phyloP scores from a whole-genome alignment of 2,888 invertebrate genomes.

The Nudaria mundana region DNA sequence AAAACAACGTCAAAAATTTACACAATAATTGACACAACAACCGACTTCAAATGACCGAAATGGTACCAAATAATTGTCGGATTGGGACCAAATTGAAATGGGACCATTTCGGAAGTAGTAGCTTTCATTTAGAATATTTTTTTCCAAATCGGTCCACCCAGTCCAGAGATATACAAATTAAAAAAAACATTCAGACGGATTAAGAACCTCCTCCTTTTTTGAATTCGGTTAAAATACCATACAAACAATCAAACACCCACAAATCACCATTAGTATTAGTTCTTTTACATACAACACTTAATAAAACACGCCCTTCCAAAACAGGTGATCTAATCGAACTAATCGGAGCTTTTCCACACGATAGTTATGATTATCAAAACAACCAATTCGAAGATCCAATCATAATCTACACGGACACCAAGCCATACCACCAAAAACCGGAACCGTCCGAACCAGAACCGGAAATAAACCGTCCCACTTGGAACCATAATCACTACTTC shows the following conservation, averaged over 20 bases:
- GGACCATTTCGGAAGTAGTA: too few relatives aligned
- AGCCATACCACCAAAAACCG: slow-evolving; percentile 49
- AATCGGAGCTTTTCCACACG: slow-evolving; percentile 75
- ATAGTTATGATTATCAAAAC: slow-evolving; percentile 65
- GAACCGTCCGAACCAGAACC: slow-evolving; percentile 45
- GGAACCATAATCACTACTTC: slow-evolving; percentile 61
- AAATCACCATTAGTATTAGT: not conserved
- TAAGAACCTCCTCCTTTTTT: too few relatives aligned
- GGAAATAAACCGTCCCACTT: slow-evolving; percentile 40
- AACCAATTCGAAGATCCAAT: slow-evolving; percentile 74
- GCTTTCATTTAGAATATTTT: too few relatives aligned
- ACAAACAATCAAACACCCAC: not conserved
- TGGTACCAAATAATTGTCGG: too few relatives aligned
- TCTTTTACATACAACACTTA: slow-evolving; percentile 9
- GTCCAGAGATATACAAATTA: too few relatives aligned
- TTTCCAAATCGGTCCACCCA: too few relatives aligned
- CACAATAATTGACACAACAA: too few relatives aligned
- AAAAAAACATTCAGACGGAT: too few relatives aligned
- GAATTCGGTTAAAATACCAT: too few relatives aligned
- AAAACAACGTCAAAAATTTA: too few relatives aligned
- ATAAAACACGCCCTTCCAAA: slow-evolving; percentile 35
- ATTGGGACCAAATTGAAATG: too few relatives aligned
- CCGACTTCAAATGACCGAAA: too few relatives aligned
- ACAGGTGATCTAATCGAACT: slow-evolving; percentile 79
- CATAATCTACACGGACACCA: slow-evolving; percentile 73